Percentiles rank a stretch among this genome's conserved stretches.
Conservation (phyloP, 2,888 invertebrate genomes). For the Xestobium rufovillosum region DNA sequence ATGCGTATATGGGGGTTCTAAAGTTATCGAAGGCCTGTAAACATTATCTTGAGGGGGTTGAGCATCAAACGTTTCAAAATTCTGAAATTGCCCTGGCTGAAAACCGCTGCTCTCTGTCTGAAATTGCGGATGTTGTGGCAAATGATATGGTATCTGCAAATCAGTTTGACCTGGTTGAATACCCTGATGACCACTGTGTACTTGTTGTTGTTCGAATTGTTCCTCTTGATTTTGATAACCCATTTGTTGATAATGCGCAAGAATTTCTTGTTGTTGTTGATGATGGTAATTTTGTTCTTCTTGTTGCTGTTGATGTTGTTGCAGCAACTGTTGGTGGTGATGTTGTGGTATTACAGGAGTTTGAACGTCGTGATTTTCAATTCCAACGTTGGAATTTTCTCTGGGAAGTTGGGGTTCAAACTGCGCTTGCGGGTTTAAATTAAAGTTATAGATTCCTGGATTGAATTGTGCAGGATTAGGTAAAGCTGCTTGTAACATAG, state of each 20-base stretch:
- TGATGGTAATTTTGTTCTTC: not conserved
- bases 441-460: too few species aligned
- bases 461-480: too few species aligned
- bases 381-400: constrained; percentile 1
- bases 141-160: constrained; percentile 34
- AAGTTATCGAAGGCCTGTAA: constrained; percentile 29
- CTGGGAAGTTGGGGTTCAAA: not conserved
- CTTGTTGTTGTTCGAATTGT: constrained; percentile 17
- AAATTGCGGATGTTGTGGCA: constrained; percentile 34
- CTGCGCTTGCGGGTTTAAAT: too few species aligned
- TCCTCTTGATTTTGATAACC: not conserved
- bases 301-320: not conserved
- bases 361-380: constrained; percentile 21
- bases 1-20: constrained; percentile 30
- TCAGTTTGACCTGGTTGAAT: constrained; percentile 37
- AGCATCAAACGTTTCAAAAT: too few species aligned
- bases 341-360: constrained; percentile 18
- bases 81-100: too few species aligned
- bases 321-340: constrained; percentile 9
- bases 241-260: not conserved
- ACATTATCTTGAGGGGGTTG: constrained; percentile 19
- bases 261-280: not conserved
- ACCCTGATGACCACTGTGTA: constrained; percentile 18
- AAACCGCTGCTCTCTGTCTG: constrained; percentile 16
- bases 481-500: constrained; percentile 18